Evolutionary conservation across 2,888 invertebrate genomes (phyloP).

Genomic region (Xestoiulus laeticollis): DNA sequence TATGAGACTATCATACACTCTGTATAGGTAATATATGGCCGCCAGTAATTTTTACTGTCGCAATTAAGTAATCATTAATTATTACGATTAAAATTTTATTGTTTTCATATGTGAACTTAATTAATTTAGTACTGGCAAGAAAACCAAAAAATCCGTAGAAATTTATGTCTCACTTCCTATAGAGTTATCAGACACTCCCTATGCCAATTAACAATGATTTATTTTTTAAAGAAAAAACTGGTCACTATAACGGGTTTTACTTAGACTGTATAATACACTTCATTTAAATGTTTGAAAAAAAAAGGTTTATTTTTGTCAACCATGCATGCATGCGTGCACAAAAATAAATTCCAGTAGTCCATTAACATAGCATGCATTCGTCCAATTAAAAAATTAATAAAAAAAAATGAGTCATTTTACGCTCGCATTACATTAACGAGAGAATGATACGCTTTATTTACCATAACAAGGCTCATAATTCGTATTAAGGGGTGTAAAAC

Average conservation of each 20-base stretch:
- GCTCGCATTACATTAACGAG: neutral
- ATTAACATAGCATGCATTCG: neutral
- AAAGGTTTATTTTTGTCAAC: neutral
- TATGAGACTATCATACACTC: too few species aligned
- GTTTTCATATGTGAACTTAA: neutral
- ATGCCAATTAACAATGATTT: conserved; percentile 23
- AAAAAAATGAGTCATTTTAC: conserved; percentile 22
- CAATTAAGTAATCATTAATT: neutral
- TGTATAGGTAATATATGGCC: neutral
- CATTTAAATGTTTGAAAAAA: neutral
- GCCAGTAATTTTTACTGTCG: neutral
- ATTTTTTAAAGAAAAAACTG: neutral
- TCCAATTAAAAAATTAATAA: conserved; percentile 1
- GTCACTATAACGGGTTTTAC: neutral
- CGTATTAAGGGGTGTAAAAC: neutral
- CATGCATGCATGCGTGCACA: neutral
- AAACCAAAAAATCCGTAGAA: neutral
- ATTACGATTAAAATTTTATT: neutral
- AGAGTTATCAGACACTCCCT: conserved; percentile 13
- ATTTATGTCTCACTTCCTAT: neutral
- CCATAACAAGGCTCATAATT: neutral
- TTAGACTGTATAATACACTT: neutral
- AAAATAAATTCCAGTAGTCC: neutral
- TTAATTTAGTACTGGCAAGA: neutral
- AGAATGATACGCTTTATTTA: conserved; percentile 33